Conservation (phyloP, 2,113 vertebrate genomes). For the Mesocricetus auratus region DNA sequence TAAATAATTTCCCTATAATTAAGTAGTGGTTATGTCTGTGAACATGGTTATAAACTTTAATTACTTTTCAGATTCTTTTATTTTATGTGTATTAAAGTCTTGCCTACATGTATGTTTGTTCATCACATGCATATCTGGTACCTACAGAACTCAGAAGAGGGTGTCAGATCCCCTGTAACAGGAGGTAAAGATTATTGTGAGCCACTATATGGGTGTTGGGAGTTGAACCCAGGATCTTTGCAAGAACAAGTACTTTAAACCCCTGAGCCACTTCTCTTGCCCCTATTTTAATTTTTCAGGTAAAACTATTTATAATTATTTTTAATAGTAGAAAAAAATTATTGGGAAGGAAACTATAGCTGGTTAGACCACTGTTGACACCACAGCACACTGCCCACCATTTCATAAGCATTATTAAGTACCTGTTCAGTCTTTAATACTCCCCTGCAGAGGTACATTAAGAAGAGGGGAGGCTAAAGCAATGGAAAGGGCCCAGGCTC, state of each 20-base stretch:
- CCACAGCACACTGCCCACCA: background rate
- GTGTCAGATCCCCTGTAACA: background rate
- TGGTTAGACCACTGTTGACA: background rate
- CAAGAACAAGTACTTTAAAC: background rate
- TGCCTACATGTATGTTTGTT: background rate
- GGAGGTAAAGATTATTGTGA: background rate
- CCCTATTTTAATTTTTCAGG: background rate
- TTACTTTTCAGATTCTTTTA: background rate
- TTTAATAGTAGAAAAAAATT: background rate
- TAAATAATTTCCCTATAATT: background rate
- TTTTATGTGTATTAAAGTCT: background rate
- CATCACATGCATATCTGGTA: background rate
- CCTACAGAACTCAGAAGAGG: background rate
- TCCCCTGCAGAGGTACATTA: background rate
- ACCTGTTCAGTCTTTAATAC: background rate
- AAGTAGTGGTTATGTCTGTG: background rate
- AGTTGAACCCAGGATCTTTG: background rate
- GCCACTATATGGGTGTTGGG: no score
- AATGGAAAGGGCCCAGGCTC: background rate
- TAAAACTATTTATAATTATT: conserved; percentile 41
- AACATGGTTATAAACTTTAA: background rate
- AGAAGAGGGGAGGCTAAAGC: background rate
- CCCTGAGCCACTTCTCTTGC: background rate
- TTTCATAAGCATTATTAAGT: background rate
- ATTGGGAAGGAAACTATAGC: background rate